Conservation (phyloP, 1,140 invertebrate species). For the Ganaspis sp. region DNA sequence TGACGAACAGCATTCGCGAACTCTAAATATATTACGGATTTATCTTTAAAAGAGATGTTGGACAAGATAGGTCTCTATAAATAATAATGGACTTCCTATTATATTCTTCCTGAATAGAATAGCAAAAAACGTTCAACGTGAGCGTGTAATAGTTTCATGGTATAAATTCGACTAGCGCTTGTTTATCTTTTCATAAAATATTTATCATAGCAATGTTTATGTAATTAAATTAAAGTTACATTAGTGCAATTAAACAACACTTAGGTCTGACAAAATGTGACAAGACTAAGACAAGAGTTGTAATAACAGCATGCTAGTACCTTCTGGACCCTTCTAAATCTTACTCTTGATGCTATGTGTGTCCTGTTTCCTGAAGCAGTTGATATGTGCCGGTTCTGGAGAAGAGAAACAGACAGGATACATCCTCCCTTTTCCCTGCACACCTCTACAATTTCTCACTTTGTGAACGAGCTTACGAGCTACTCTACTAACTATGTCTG, state of each 20-base stretch:
- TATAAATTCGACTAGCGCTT: not conserved
- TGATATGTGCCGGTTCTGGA: not conserved
- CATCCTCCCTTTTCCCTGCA: not conserved
- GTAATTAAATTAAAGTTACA: too few relatives aligned
- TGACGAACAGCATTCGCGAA: too few relatives aligned
- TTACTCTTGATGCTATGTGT: slow-evolving; percentile 29
- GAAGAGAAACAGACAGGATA: not conserved
- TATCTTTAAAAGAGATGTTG: too few relatives aligned
- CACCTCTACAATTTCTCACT: not conserved
- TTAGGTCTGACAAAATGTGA: slow-evolving; percentile 59
- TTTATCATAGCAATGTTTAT: too few relatives aligned
- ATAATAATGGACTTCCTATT: too few relatives aligned
- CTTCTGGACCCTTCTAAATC: slow-evolving; percentile 31
- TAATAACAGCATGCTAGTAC: slow-evolving; percentile 36
- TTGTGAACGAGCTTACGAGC: slow-evolving; percentile 33
- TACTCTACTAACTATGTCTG: slow-evolving; percentile 58
- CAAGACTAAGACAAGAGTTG: slow-evolving; percentile 61
- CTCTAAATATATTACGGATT: too few relatives aligned
- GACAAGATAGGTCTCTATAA: too few relatives aligned
- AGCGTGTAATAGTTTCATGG: too few relatives aligned
- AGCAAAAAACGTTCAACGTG: too few relatives aligned
- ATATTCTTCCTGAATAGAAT: too few relatives aligned
- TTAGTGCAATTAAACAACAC: slow-evolving; percentile 64
- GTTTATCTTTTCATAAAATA: too few relatives aligned
- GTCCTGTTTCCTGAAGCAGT: slow-evolving; percentile 32